Evolutionary conservation across 2,797 vertebrate species (phyloP).

Genomic region (Yasuhikotakia modesta): DNA sequence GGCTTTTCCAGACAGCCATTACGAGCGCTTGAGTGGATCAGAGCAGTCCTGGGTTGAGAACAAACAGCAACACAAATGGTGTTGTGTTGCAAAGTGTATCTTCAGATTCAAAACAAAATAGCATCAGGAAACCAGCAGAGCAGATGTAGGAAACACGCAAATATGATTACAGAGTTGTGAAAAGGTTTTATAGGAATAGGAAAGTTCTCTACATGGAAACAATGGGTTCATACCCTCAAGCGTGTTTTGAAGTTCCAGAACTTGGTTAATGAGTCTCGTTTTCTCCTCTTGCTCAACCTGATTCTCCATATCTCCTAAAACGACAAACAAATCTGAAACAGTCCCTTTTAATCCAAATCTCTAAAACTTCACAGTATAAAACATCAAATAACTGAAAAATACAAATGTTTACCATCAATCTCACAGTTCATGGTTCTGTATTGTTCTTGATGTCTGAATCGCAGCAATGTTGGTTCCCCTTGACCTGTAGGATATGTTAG

Average conservation of each 20-base stretch:
- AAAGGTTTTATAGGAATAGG: not conserved
- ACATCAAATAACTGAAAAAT: not conserved
- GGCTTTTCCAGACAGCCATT: slow-evolving; percentile 33
- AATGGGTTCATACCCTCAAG: slow-evolving; percentile 85
- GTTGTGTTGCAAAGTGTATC: not conserved
- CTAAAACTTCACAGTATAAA: too few relatives aligned
- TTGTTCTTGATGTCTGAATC: slow-evolving; percentile 68
- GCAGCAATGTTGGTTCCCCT: slow-evolving; percentile 69
- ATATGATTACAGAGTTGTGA: not conserved
- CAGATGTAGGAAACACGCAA: not conserved
- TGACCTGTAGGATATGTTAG: slow-evolving; percentile 66
- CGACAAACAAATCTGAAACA: slow-evolving; percentile 7
- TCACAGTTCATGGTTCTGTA: slow-evolving; percentile 87
- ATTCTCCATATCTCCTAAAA: slow-evolving; percentile 92
- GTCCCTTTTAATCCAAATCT: too few relatives aligned
- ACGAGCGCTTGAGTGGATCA: slow-evolving; percentile 24
- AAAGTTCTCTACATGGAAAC: not conserved
- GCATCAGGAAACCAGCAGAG: not conserved
- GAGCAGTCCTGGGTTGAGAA: not conserved
- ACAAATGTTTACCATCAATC: slow-evolving; percentile 85
- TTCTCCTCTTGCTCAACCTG: slow-evolving; percentile 98
- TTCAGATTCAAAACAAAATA: not conserved
- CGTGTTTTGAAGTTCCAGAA: slow-evolving; percentile 97
- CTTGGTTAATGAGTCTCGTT: slow-evolving; percentile 97
- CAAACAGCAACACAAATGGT: slow-evolving; percentile 2